A percentile compares a stretch with the other conserved stretches of the same genome.
These are phyloP conservation scores for Zoanthus gigantus DNA, from an alignment of 92 coral and sea anemone species.

Conservation along the genomic window DNA sequence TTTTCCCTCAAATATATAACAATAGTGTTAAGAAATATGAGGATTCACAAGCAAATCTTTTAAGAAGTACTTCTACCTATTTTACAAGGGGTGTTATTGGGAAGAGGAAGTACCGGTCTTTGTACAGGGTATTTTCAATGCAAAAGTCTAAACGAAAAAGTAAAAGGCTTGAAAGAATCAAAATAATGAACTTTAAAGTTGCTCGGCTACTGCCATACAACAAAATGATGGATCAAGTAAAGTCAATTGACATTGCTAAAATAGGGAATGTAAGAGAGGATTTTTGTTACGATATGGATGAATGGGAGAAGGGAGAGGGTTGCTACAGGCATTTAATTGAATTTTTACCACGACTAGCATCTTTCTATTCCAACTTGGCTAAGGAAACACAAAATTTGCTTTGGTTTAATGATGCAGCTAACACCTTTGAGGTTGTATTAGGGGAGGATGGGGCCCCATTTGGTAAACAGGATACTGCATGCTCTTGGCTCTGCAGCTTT, in stretches of 20 bases:
- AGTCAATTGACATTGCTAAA: conserved; percentile 59
- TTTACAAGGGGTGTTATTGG: conserved; percentile 74
- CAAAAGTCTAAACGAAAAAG: conserved; percentile 45
- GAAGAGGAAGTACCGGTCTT: conserved; percentile 68
- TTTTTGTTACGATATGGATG: conserved; percentile 43
- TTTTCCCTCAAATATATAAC: conserved; percentile 71
- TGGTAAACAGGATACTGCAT: conserved; percentile 36
- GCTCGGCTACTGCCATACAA: conserved; percentile 60
- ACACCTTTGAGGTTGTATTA: conserved; percentile 54
- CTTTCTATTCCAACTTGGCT: conserved; percentile 42
- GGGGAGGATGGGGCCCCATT: conserved; percentile 41
- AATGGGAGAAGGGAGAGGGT: conserved; percentile 42
- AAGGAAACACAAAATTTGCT: conserved; percentile 46
- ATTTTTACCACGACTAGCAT: conserved; percentile 56
- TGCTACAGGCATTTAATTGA: conserved; percentile 37
- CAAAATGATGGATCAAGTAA: conserved; percentile 45
- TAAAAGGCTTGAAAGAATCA: conserved; percentile 53
- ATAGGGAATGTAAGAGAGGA: conserved; percentile 44
- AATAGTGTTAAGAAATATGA: conserved; percentile 56
- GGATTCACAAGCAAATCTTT: conserved; percentile 60
- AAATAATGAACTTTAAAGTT: conserved; percentile 61
- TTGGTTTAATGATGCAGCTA: conserved; percentile 43
- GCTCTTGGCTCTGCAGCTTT: conserved; percentile 55
- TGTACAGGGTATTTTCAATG: conserved; percentile 52
- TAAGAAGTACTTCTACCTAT: conserved; percentile 69